A percentile compares a stretch with the other conserved stretches of the same genome.
Conservation (phyloP, 2,888 invertebrate species). For the Pogonocherus hispidulus region DNA sequence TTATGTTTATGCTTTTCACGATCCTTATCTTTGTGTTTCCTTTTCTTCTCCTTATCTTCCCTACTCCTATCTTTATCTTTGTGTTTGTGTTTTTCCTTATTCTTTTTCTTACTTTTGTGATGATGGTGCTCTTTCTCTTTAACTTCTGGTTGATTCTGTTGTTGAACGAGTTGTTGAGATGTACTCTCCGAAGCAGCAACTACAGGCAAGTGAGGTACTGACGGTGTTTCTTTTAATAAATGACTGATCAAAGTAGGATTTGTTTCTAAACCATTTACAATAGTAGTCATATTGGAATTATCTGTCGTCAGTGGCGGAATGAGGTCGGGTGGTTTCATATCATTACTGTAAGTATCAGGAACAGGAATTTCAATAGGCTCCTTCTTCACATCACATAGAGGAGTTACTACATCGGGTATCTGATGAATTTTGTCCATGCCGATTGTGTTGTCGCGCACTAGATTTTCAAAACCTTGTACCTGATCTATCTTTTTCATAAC, state of each 20-base stretch:
- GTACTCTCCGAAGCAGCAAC: slow-evolving; percentile 49
- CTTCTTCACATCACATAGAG: slow-evolving; percentile 19
- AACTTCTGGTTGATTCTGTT: slow-evolving; percentile 58
- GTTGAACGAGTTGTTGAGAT: slow-evolving; percentile 36
- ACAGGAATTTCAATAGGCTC: slow-evolving; percentile 4
- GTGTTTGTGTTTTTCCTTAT: slow-evolving; percentile 84
- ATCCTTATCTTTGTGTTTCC: slow-evolving; percentile 82
- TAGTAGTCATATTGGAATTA: slow-evolving; percentile 47
- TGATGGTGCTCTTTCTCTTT: slow-evolving; percentile 63
- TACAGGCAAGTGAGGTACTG: slow-evolving; percentile 61
- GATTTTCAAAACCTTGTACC: slow-evolving; percentile 75
- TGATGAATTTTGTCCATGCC: slow-evolving; percentile 62
- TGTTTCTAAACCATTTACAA: slow-evolving; percentile 79
- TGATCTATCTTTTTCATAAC: slow-evolving; percentile 76
- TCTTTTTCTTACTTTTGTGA: slow-evolving; percentile 75
- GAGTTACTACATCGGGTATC: slow-evolving; percentile 59
- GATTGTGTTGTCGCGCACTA: slow-evolving; percentile 71
- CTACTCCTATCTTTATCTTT: slow-evolving; percentile 79
- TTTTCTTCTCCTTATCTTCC: slow-evolving; percentile 79
- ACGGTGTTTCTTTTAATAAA: slow-evolving; percentile 74
- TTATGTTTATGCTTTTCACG: slow-evolving; percentile 73
- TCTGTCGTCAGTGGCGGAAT: slow-evolving; percentile 65
- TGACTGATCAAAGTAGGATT: slow-evolving; percentile 81
- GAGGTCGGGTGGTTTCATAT: slow-evolving; percentile 68
- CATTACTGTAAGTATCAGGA: slow-evolving; percentile 59